phyloP scores from a whole-genome alignment of 2,113 vertebrate species.

The Rana temporaria region DNA sequence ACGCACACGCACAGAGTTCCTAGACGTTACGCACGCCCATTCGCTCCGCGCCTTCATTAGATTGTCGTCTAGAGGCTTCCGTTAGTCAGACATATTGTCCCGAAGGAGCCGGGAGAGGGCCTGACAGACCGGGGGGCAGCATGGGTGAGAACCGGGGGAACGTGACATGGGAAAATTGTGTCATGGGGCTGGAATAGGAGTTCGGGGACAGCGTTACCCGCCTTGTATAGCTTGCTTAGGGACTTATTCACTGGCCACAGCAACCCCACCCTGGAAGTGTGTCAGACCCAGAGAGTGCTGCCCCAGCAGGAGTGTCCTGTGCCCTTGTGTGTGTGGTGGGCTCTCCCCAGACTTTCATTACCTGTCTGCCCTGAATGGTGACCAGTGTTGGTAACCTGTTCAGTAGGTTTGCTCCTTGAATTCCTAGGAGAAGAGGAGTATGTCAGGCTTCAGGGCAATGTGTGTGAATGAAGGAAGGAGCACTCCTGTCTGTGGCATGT shows the following conservation, averaged over 20 bases:
- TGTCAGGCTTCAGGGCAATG: too few species aligned
- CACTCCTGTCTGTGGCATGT: too few species aligned
- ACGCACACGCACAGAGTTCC: constrained; percentile 12
- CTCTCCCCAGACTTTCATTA: too few species aligned
- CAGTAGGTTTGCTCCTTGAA: too few species aligned
- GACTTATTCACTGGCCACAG: not conserved
- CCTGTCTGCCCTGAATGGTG: too few species aligned
- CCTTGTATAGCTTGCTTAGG: too few species aligned
- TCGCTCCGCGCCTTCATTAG: constrained; percentile 31
- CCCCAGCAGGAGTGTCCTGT: too few species aligned
- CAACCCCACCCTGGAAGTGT: not conserved
- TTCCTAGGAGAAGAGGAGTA: too few species aligned
- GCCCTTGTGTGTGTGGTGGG: too few species aligned
- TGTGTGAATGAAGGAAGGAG: too few species aligned
- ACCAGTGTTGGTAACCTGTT: too few species aligned
- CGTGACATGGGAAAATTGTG: not conserved
- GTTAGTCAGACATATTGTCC: constrained; percentile 57
- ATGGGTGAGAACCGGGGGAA: constrained; percentile 28
- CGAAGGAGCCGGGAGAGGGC: constrained; percentile 54
- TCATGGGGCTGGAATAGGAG: not conserved
- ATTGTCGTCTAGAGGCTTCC: constrained; percentile 41
- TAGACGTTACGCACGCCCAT: constrained; percentile 24
- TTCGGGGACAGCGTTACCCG: not conserved
- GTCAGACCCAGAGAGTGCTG: not conserved
- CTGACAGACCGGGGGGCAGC: constrained; percentile 52